phyloP scores from a whole-genome alignment of 2,113 vertebrate species.

The Barbus barbus region DNA sequence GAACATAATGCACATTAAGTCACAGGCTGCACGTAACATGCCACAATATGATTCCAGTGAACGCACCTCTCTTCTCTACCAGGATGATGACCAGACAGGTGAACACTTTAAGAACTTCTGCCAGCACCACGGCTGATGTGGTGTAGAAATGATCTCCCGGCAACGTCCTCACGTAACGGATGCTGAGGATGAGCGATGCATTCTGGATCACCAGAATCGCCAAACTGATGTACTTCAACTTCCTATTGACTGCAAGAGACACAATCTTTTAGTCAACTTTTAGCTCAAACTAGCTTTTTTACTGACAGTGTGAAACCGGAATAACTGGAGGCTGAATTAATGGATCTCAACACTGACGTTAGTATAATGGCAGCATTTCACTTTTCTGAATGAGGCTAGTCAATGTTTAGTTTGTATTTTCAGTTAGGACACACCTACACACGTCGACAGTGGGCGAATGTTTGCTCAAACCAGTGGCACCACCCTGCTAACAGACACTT shows the following conservation, averaged over 20 bases:
- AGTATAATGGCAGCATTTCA: no score
- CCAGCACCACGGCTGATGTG: constrained; percentile 90
- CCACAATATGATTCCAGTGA: not conserved
- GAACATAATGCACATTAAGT: not conserved
- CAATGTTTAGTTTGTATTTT: not conserved
- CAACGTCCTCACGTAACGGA: constrained; percentile 87
- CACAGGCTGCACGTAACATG: not conserved
- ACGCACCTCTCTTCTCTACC: constrained; percentile 80
- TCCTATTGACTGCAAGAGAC: constrained; percentile 71
- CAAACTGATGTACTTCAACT: constrained; percentile 87
- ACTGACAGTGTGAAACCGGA: not conserved
- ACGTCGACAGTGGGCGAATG: not conserved
- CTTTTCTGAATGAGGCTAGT: not conserved
- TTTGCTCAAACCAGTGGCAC: constrained; percentile 29
- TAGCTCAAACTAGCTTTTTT: not conserved
- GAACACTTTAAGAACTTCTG: constrained; percentile 84
- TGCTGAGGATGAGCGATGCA: constrained; percentile 91
- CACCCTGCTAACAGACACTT: constrained; percentile 4
- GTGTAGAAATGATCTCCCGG: constrained; percentile 80
- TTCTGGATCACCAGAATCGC: constrained; percentile 90
- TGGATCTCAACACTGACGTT: no score
- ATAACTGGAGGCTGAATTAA: not conserved
- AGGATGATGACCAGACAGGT: constrained; percentile 86
- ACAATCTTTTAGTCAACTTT: not conserved
- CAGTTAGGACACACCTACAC: not conserved